These are phyloP conservation scores for Ibidorhyncha struthersii DNA, from an alignment of 2,113 vertebrate genomes.

Conservation along the genomic window DNA sequence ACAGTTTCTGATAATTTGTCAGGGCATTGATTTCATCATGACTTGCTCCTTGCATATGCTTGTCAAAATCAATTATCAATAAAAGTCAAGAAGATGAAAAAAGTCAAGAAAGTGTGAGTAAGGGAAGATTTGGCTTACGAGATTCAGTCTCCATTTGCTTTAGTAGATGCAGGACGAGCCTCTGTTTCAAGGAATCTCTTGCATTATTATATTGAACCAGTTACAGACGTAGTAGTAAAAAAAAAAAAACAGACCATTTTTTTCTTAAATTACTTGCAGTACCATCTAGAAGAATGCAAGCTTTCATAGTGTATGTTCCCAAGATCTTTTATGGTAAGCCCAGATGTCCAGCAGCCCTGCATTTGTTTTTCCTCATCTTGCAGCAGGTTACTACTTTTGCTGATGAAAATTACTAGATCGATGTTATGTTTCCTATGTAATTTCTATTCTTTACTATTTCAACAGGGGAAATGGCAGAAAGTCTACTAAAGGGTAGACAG, in stretches of 20 bases:
- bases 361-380: not conserved
- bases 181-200: not conserved
- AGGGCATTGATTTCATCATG: not conserved
- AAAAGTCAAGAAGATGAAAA: not conserved
- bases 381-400: not conserved
- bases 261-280: not conserved
- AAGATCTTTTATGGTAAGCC: not conserved
- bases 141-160: not conserved
- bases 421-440: not conserved
- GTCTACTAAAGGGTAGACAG: not conserved
- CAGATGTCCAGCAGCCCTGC: not conserved
- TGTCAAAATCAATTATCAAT: not conserved
- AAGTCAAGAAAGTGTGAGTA: not conserved
- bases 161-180: not conserved
- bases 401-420: not conserved
- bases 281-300: not conserved
- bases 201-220: not conserved
- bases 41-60: not conserved
- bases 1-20: not conserved
- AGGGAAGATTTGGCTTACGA: not conserved
- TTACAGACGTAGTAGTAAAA: not conserved
- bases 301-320: not conserved
- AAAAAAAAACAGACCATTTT: not conserved
- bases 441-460: not conserved
- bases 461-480: not conserved